A percentile compares a stretch with the other conserved stretches of the same genome.
phyloP scores from a whole-genome alignment of 2,797 vertebrate species.

The Semotilus atromaculatus region DNA sequence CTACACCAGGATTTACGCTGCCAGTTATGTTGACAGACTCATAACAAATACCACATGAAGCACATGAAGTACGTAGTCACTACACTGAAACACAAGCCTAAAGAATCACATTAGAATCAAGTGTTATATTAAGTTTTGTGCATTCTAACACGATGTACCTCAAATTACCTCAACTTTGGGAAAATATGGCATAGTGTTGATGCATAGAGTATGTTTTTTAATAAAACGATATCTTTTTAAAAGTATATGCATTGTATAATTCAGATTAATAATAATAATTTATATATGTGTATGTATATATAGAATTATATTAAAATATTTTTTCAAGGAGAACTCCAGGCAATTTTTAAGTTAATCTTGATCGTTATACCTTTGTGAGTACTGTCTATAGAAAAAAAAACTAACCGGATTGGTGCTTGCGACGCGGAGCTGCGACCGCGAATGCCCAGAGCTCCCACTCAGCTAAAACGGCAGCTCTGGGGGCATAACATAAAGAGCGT shows the following conservation, averaged over 20 bases:
- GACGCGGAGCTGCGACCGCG: no score
- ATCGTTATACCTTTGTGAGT: no score
- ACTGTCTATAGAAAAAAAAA: no score
- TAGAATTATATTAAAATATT: no score
- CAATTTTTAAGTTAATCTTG: no score
- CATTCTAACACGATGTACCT: not conserved
- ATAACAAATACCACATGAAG: conserved; percentile 21
- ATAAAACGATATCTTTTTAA: not conserved
- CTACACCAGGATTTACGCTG: not conserved
- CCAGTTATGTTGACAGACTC: not conserved
- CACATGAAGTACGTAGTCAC: not conserved
- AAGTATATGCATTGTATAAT: not conserved
- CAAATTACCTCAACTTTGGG: not conserved
- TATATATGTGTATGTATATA: no score
- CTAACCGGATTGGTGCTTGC: no score
- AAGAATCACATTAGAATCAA: not conserved
- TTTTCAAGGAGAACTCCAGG: no score
- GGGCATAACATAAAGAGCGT: no score
- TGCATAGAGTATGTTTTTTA: not conserved
- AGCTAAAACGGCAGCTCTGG: no score
- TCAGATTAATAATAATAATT: no score
- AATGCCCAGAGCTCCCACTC: no score
- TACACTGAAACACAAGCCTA: not conserved
- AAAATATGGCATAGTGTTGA: not conserved
- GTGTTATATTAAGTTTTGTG: not conserved